Conservation (phyloP, 2,888 invertebrate species). For the Phengaris arion region DNA sequence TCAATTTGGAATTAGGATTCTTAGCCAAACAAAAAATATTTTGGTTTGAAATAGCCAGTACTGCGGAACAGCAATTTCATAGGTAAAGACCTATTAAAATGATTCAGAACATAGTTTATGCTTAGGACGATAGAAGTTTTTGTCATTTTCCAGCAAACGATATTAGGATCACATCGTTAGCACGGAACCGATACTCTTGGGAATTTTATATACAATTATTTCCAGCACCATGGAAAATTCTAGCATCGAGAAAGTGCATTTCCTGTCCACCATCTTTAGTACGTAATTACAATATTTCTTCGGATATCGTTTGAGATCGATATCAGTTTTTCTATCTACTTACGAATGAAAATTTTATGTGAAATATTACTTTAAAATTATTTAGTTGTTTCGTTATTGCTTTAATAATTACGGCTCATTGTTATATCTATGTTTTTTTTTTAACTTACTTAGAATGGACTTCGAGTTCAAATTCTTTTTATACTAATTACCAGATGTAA, state of each 20-base stretch:
- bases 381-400: not conserved
- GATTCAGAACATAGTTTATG: not conserved
- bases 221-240: slow-evolving; percentile 13
- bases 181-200: slow-evolving; percentile 19
- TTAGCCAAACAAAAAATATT: no score
- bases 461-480: no score
- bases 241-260: slow-evolving; percentile 20
- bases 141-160: slow-evolving; percentile 12
- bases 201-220: slow-evolving; percentile 26
- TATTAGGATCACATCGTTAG: slow-evolving; percentile 25
- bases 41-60: no score
- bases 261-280: not conserved
- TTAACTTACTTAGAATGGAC: no score
- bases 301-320: not conserved
- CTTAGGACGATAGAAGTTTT: not conserved
- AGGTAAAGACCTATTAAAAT: no score
- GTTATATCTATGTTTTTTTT: no score
- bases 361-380: not conserved
- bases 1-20: no score
- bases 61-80: no score
- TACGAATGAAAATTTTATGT: not conserved
- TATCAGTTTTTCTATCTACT: not conserved
- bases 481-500: no score
- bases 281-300: slow-evolving; percentile 26
- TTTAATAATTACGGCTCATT: no score